phyloP scores from a whole-genome alignment of 2,888 invertebrate genomes.

The Schrankia costaestrigalis region DNA sequence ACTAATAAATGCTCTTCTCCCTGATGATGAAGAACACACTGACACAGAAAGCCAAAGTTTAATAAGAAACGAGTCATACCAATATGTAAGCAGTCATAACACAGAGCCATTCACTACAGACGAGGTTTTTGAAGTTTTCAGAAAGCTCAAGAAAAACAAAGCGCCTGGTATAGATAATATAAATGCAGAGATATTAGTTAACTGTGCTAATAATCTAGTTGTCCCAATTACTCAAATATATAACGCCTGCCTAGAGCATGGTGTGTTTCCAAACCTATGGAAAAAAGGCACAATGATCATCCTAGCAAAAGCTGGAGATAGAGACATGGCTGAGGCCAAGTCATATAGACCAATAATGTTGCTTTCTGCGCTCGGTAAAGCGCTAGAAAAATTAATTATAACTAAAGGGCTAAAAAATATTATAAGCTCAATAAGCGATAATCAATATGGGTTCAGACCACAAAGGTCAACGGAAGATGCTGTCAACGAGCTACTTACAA shows the following conservation, averaged over 20 bases:
- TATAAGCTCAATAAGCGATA: slow-evolving; percentile 5
- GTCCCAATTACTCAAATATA: slow-evolving; percentile 13
- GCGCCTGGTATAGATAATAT: slow-evolving; percentile 37
- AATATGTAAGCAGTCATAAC: too few species aligned
- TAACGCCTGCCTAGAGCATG: slow-evolving; percentile 20
- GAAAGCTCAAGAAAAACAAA: too few species aligned
- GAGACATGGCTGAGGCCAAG: slow-evolving; percentile 21
- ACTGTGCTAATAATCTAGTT: slow-evolving; percentile 16
- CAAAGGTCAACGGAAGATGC: slow-evolving; percentile 33
- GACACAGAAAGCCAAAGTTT: too few species aligned
- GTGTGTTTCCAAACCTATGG: slow-evolving; percentile 29
- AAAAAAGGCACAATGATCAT: slow-evolving; percentile 26
- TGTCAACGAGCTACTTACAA: neutral
- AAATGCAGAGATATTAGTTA: slow-evolving; percentile 17
- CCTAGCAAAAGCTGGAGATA: slow-evolving; percentile 29
- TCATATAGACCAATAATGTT: slow-evolving; percentile 37
- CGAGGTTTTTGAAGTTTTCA: too few species aligned
- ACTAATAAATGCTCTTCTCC: too few species aligned
- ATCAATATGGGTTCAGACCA: slow-evolving; percentile 37
- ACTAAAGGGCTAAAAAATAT: slow-evolving; percentile 12
- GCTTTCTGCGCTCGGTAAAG: slow-evolving; percentile 33
- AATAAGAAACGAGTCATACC: too few species aligned
- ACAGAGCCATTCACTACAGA: too few species aligned
- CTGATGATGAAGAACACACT: too few species aligned
- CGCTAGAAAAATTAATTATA: slow-evolving; percentile 32